These are phyloP conservation scores for Equus przewalskii DNA, from an alignment of 2,113 vertebrate genomes.

Conservation along the genomic window DNA sequence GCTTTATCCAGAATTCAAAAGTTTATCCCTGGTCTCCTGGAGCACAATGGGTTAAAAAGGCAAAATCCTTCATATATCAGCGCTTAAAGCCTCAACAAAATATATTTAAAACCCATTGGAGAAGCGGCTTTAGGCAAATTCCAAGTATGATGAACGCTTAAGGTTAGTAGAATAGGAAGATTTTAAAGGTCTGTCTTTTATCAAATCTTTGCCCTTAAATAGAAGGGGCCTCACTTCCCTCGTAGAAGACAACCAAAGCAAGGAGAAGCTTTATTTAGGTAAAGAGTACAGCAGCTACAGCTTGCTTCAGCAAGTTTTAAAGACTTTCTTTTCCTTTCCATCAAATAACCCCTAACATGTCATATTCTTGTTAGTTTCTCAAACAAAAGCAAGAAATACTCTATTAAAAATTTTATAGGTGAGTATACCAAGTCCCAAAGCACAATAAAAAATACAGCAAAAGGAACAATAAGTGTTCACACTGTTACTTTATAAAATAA, in stretches of 20 bases:
- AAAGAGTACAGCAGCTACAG: not conserved
- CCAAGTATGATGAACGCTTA: not conserved
- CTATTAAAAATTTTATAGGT: conserved; percentile 77
- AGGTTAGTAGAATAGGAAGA: not conserved
- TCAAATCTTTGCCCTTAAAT: conserved; percentile 27
- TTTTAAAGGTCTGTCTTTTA: conserved; percentile 47
- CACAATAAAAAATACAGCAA: conserved; percentile 67
- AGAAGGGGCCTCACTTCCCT: not conserved
- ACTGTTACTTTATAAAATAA: conserved; percentile 61
- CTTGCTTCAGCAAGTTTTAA: conserved; percentile 70
- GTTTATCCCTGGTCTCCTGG: not conserved
- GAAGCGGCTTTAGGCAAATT: not conserved
- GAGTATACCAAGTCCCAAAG: conserved; percentile 74
- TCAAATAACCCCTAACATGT: conserved; percentile 70
- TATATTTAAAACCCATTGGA: not conserved
- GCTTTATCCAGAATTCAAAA: not conserved
- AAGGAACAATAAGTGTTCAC: conserved; percentile 62
- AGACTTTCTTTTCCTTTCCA: conserved; percentile 61
- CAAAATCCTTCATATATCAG: not conserved
- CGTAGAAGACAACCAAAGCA: not conserved
- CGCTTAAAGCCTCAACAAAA: not conserved
- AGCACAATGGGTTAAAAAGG: not conserved
- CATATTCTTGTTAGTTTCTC: conserved; percentile 76
- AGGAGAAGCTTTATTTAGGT: not conserved
- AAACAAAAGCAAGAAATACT: conserved; percentile 68